phyloP scores from a whole-genome alignment of 2,113 vertebrate genomes.

The Amphiprion percula region DNA sequence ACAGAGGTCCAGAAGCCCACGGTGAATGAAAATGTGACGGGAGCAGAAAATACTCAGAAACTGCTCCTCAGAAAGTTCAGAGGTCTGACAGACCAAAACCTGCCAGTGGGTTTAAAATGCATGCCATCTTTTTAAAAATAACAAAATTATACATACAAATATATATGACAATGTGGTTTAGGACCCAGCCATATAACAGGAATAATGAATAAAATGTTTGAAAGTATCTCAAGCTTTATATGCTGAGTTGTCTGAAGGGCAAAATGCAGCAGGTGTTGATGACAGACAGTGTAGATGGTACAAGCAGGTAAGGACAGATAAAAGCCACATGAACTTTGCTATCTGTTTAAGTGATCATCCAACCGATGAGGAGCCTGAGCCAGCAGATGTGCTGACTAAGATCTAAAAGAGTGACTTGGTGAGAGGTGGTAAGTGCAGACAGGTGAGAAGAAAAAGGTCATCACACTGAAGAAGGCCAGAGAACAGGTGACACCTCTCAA shows the following conservation, averaged over 20 bases:
- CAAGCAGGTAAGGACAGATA: constrained; percentile 17
- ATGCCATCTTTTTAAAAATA: too few species aligned
- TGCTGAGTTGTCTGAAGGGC: neutral
- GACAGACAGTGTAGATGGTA: neutral
- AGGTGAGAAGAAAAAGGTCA: constrained; percentile 36
- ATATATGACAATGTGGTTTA: neutral
- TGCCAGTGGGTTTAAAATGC: too few species aligned
- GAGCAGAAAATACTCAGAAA: too few species aligned
- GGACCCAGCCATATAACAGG: too few species aligned
- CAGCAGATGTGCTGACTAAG: constrained; percentile 64
- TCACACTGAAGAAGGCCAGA: constrained; percentile 25
- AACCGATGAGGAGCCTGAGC: constrained; percentile 22
- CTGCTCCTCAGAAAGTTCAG: too few species aligned
- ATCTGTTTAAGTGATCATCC: constrained; percentile 1
- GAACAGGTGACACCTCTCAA: constrained; percentile 47
- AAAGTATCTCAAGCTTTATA: too few species aligned
- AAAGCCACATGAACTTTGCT: constrained; percentile 7
- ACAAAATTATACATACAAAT: too few species aligned
- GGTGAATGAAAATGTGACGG: too few species aligned
- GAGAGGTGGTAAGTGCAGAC: constrained; percentile 37
- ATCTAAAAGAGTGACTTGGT: constrained; percentile 21
- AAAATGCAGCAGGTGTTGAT: constrained; percentile 15
- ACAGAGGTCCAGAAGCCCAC: too few species aligned
- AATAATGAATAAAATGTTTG: too few species aligned
- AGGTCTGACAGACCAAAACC: too few species aligned